Conservation (phyloP, 2,888 invertebrate species). For the Napeogenes inachia region DNA sequence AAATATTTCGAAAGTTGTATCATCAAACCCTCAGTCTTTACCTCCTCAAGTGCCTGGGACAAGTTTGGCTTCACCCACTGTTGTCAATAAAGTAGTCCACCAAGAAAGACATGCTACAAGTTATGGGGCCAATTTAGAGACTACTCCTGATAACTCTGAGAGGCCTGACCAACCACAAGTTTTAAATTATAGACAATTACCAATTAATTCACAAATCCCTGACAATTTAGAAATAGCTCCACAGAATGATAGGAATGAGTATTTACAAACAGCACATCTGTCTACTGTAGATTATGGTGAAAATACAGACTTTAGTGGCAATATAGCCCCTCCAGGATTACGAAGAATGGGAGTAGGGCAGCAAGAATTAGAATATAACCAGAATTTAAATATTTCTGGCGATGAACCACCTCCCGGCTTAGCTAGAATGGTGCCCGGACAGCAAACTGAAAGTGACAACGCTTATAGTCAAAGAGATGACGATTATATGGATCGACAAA, state of each 20-base stretch:
- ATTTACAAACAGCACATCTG: slow-evolving; percentile 85
- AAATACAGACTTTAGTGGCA: slow-evolving; percentile 68
- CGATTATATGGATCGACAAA: slow-evolving; percentile 64
- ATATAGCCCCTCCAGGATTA: slow-evolving; percentile 80
- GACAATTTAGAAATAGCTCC: slow-evolving; percentile 81
- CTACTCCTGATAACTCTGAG: slow-evolving; percentile 83
- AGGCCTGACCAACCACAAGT: slow-evolving; percentile 74
- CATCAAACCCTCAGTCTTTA: slow-evolving; percentile 40
- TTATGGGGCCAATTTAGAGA: slow-evolving; percentile 80
- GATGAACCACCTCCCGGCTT: slow-evolving; percentile 76
- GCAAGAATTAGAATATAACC: slow-evolving; percentile 75
- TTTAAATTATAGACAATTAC: slow-evolving; percentile 42
- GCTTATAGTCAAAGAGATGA: slow-evolving; percentile 57
- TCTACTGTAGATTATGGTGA: slow-evolving; percentile 76
- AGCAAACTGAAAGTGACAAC: slow-evolving; percentile 62
- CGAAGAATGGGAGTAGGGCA: slow-evolving; percentile 82
- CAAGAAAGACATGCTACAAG: slow-evolving; percentile 54
- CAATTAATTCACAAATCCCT: slow-evolving; percentile 54
- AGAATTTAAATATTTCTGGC: slow-evolving; percentile 50
- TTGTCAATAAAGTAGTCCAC: slow-evolving; percentile 54
- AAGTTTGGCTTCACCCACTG: slow-evolving; percentile 56
- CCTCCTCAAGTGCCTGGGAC: slow-evolving; percentile 50
- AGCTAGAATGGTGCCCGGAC: slow-evolving; percentile 74
- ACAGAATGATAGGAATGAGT: slow-evolving; percentile 84
- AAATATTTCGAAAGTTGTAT: slow-evolving; percentile 44